A percentile compares a stretch with the other conserved stretches of the same genome.
These are phyloP conservation scores for Nasonia giraulti DNA, from an alignment of 1,140 invertebrate genomes.

Conservation along the genomic window DNA sequence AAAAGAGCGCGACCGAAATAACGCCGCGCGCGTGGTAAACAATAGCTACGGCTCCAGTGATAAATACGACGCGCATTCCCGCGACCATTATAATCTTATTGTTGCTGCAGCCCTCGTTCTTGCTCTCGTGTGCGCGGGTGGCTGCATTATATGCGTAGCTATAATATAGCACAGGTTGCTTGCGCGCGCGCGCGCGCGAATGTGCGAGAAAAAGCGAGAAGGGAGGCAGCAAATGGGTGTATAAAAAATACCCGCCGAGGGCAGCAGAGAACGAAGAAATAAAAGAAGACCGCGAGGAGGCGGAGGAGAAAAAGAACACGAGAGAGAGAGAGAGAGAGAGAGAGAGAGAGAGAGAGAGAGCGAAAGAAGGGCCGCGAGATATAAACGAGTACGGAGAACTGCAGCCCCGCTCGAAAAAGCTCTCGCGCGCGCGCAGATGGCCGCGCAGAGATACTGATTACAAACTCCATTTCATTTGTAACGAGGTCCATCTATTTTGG, in stretches of 20 bases:
- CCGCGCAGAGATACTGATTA: conserved; percentile 72
- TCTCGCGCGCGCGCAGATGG: conserved; percentile 63
- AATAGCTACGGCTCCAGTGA: conserved; percentile 65
- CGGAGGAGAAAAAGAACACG: conserved; percentile 30
- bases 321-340: background rate
- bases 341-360: background rate
- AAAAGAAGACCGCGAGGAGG: background rate
- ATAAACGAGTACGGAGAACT: conserved; percentile 72
- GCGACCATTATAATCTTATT: conserved; percentile 73
- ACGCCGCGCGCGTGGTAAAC: conserved; percentile 64
- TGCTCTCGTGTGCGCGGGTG: background rate
- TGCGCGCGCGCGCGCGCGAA: conserved; percentile 20
- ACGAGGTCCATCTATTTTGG: conserved; percentile 74
- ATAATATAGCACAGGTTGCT: background rate
- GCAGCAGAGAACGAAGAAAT: conserved; percentile 3
- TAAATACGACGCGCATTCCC: conserved; percentile 69
- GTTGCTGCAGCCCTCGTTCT: conserved; percentile 65
- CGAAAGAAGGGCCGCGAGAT: conserved; percentile 60
- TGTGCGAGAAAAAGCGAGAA: conserved; percentile 40
- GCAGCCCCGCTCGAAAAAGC: conserved; percentile 58
- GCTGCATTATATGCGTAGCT: conserved; percentile 56
- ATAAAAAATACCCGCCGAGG: background rate
- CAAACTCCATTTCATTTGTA: conserved; percentile 75
- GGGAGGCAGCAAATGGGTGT: conserved; percentile 25
- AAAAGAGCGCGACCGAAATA: conserved; percentile 60